Percentiles rank a stretch among this genome's conserved stretches.
These are phyloP conservation scores for human DNA, from an alignment of 2,113 vertebrate genomes.

Conservation along the genomic window GRCh38 chr17:16116501-16117000, in stretches of 20 bases:
- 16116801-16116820: not conserved
- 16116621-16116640: not conserved
- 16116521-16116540: not conserved
- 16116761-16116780: not conserved
- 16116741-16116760: not conserved
- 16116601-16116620: constrained; percentile 33
- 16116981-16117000: not conserved
- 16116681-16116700: not conserved
- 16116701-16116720: not conserved
- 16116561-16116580: not conserved
- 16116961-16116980: not conserved
- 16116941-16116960: not conserved
- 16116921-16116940: not conserved
- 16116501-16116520: not conserved
- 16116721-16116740: not conserved
- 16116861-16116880: not conserved
- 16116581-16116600: not conserved
- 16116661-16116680: not conserved
- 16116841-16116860: not conserved
- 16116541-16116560: not conserved
- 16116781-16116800: not conserved
- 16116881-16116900: not conserved
- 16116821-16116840: not conserved
- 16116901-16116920: not conserved
- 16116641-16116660: not conserved